Percentiles rank a stretch among this genome's conserved stretches.
Evolutionary conservation across 2,888 invertebrate species (phyloP).

Genomic region (Drosophila anomalata): DNA sequence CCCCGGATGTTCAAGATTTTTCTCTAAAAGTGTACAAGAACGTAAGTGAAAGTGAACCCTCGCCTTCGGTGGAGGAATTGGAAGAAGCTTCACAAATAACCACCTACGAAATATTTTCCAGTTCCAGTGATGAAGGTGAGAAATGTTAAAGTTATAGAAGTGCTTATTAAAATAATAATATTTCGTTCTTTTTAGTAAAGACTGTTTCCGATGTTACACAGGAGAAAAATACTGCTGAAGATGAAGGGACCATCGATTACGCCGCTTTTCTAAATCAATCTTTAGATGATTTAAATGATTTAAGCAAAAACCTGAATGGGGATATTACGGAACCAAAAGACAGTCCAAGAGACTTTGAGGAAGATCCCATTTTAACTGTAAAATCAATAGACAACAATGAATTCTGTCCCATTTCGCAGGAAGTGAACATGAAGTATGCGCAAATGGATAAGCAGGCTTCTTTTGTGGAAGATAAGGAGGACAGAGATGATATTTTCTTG

Average conservation of each 20-base stretch:
- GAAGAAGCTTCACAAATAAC: conserved; percentile 44
- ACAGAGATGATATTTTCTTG: background rate
- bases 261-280: background rate
- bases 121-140: conserved; percentile 82
- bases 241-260: background rate
- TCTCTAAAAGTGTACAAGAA: conserved; percentile 49
- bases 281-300: conserved; percentile 47
- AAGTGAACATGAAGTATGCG: conserved; percentile 43
- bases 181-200: conserved; percentile 74
- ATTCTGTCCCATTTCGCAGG: conserved; percentile 32
- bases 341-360: background rate
- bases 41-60: conserved; percentile 5
- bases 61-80: conserved; percentile 11
- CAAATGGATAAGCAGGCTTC: background rate
- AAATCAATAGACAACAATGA: background rate
- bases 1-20: conserved; percentile 34
- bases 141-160: background rate
- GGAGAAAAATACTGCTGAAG: background rate
- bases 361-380: conserved; percentile 1
- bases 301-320: conserved; percentile 50
- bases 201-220: conserved; percentile 49
- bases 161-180: background rate
- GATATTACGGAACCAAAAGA: conserved; percentile 5
- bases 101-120: conserved; percentile 78
- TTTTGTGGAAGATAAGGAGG: background rate